A percentile compares a stretch with the other conserved stretches of the same genome.
These are phyloP conservation scores for Tanypteryx hageni DNA, from an alignment of 2,888 invertebrate species.

Conservation along the genomic window DNA sequence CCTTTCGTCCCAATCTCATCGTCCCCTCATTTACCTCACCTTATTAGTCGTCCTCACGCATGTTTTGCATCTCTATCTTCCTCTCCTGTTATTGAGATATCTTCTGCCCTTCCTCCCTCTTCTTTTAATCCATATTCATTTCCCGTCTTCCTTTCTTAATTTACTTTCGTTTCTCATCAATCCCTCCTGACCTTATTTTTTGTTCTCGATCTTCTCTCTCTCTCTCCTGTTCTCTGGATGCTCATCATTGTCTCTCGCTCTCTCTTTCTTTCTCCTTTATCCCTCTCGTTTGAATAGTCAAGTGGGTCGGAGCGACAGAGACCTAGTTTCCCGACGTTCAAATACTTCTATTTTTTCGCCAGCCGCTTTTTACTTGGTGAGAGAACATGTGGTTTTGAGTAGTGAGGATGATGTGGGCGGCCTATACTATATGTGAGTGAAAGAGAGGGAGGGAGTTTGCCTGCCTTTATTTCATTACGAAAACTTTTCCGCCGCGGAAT, in stretches of 20 bases:
- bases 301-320: conserved; percentile 1
- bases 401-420: background rate
- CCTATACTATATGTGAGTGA: background rate
- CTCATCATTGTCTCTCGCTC: too few relatives aligned
- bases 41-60: too few relatives aligned
- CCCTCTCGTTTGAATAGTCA: background rate
- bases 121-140: background rate
- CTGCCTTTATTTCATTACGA: background rate
- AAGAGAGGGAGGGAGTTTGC: background rate
- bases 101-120: background rate
- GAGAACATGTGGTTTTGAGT: background rate
- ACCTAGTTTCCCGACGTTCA: background rate
- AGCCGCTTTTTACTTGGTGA: background rate
- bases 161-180: too few relatives aligned
- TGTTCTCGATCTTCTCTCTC: too few relatives aligned
- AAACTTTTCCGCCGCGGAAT: background rate
- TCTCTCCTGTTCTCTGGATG: too few relatives aligned
- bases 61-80: background rate
- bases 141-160: background rate
- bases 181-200: too few relatives aligned
- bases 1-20: too few relatives aligned
- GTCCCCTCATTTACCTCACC: too few relatives aligned
- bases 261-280: background rate
- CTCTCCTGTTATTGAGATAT: background rate
- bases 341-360: background rate